Percentiles rank a stretch among this genome's conserved stretches.
Evolutionary conservation across 2,113 vertebrate genomes (phyloP).

Genomic region (Glaucidium brasilianum): DNA sequence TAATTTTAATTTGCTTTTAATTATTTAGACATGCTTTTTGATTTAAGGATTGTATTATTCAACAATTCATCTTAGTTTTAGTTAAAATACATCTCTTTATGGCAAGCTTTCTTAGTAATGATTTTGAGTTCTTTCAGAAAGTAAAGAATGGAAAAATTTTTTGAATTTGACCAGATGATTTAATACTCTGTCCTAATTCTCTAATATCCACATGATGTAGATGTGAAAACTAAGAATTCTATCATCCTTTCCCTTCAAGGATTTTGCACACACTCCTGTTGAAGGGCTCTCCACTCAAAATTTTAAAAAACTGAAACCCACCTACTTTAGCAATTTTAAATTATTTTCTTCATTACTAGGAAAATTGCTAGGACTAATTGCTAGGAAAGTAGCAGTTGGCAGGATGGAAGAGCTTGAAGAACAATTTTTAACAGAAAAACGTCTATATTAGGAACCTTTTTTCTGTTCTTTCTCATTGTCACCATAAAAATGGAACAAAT

Average conservation of each 20-base stretch:
- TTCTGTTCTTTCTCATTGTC: not conserved
- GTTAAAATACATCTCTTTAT: not conserved
- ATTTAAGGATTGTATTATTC: not conserved
- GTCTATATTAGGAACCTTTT: not conserved
- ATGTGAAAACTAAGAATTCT: not conserved
- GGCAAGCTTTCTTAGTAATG: not conserved
- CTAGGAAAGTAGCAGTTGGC: not conserved
- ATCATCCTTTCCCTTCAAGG: not conserved
- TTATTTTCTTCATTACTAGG: not conserved
- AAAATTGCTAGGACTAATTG: not conserved
- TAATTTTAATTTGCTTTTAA: not conserved
- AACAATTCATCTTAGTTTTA: not conserved
- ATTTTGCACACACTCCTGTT: not conserved
- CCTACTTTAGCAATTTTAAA: not conserved
- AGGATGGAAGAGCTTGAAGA: not conserved
- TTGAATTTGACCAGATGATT: not conserved
- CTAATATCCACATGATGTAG: not conserved
- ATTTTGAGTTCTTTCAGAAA: not conserved
- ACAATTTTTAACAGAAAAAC: not conserved
- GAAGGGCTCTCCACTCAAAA: not conserved
- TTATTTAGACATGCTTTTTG: not conserved
- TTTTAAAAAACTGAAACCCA: not conserved
- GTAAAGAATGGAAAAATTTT: not conserved
- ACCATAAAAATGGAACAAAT: not conserved
- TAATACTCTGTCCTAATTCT: not conserved